phyloP scores from a whole-genome alignment of 2,113 vertebrate species.

The Hippocampus barbouri region DNA sequence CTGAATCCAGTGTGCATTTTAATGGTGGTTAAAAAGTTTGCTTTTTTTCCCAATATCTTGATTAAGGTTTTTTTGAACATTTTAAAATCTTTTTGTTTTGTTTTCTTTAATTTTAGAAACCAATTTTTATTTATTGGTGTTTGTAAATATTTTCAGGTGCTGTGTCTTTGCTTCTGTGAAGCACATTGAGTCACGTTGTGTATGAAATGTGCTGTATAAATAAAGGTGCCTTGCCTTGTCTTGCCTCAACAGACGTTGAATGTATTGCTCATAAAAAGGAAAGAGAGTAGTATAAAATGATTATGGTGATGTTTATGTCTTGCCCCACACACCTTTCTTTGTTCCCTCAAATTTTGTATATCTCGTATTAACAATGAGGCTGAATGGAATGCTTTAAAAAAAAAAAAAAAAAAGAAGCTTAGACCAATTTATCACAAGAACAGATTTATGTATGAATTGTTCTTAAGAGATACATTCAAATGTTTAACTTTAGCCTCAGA shows the following conservation, averaged over 20 bases:
- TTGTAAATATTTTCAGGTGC: too few species aligned
- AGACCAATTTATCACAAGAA: not conserved
- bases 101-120: too few species aligned
- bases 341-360: not conserved
- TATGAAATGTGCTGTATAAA: too few species aligned
- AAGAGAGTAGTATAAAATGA: not conserved
- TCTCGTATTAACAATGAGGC: not conserved
- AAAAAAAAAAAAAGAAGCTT: not conserved
- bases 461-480: not conserved
- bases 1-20: too few species aligned
- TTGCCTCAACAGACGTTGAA: not conserved
- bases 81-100: too few species aligned
- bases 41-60: too few species aligned
- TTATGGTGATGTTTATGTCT: not conserved
- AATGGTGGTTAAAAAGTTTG: too few species aligned
- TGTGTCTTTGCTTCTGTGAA: too few species aligned
- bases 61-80: too few species aligned
- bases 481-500: slow-evolving; percentile 8
- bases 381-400: not conserved
- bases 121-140: too few species aligned
- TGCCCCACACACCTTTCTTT: not conserved
- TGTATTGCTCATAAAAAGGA: slow-evolving; percentile 8
- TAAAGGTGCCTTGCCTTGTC: too few species aligned
- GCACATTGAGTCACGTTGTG: too few species aligned
- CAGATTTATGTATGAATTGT: not conserved